Base-by-base conservation (phyloP, 1,140 invertebrate genomes). In the Orchestia grillus region DNA sequence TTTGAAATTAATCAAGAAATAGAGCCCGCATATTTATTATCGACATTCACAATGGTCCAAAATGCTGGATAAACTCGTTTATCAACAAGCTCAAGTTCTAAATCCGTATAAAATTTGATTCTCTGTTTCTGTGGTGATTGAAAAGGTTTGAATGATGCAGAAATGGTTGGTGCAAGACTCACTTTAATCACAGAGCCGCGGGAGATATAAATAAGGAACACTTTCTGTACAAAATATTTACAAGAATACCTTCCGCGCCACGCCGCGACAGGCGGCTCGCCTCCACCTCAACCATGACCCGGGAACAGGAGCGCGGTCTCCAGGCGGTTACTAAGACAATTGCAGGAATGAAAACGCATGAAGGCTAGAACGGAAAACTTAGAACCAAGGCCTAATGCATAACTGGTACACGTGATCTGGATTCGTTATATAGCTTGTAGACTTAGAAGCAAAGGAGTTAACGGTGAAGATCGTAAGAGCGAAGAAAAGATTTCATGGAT, bases 221-320 rank as follows among this genome's bases (percentile, higher is more conserved):
- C 92, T 94, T 94, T 94, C 92, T 94, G 92, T 94, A 94, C 92
- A 94, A 94, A 45, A 47, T 94, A 94, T 94, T 94, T 94, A 94
- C 92, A 94, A 45, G 44, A 45, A 47, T 47, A n/a, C 43, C 44
- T 45, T 94, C 44, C 44, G 36, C 44, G 47, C 92, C 92, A 94
- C 44, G 36, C 11, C 92, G 23, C 4, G 41, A 91, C 92, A 44
- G 47, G 44, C 92, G 19, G 92, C 43, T 94, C 43, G 92, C 92
- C 40, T 41, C 88, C 88, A 90, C 43, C 41, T 90, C 11, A 90
- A 43, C 88, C 88, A 36, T 77, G 11, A 36, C 28, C 62, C 15
- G 62, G 28, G 36, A 28, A 3, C 62, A 36, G 3, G 62, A 77
- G 28, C 62, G 11, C 62, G 11, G 62, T 28, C 62, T 77, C 62